Percentiles rank a stretch among this genome's conserved stretches.
These are phyloP conservation scores for Porites divaricata DNA, from an alignment of 92 coral and sea anemone genomes.

Conservation along the genomic window DNA sequence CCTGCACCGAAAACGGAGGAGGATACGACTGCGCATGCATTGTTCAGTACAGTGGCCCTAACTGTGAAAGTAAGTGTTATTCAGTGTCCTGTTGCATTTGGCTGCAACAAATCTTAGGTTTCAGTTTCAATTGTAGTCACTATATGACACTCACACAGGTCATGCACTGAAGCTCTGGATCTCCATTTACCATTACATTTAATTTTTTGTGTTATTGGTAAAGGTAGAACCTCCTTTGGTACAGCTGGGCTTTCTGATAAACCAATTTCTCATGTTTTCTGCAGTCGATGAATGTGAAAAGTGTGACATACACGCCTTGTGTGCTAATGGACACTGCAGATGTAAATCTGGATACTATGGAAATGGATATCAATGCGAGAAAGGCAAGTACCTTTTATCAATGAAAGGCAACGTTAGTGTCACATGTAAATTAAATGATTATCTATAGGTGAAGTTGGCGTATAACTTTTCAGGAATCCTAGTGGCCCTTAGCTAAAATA, in stretches of 20 bases:
- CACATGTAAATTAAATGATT: too few species aligned
- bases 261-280: not conserved
- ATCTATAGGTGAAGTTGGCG: too few species aligned
- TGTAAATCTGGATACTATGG: conserved; percentile 90
- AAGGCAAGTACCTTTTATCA: conserved; percentile 58
- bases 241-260: too few species aligned
- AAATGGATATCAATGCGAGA: conserved; percentile 92
- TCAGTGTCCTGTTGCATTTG: too few species aligned
- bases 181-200: too few species aligned
- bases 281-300: conserved; percentile 97
- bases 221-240: too few species aligned
- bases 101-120: not conserved
- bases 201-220: too few species aligned
- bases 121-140: too few species aligned
- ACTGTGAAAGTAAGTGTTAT: conserved; percentile 98
- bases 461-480: too few species aligned
- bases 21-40: conserved; percentile 94
- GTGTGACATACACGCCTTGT: conserved; percentile 93
- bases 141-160: too few species aligned
- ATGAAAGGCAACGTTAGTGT: not conserved
- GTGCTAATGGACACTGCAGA: conserved; percentile 89
- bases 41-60: conserved; percentile 89
- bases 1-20: conserved; percentile 92
- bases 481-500: too few species aligned
- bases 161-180: too few species aligned